These are phyloP conservation scores for Maniola jurtina DNA, from an alignment of 1,140 invertebrate species.

Conservation along the genomic window DNA sequence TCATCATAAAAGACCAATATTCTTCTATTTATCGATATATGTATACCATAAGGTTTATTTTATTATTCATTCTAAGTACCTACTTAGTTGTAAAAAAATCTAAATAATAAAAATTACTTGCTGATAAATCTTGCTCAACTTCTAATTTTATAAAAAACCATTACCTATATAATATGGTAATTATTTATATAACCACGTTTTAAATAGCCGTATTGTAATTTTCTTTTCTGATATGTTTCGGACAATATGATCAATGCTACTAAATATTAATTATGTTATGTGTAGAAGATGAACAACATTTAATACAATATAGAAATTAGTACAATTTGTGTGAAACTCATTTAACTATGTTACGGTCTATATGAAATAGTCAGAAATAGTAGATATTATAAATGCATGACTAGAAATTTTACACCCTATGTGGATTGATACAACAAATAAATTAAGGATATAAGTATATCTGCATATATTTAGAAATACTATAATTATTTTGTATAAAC, in stretches of 20 bases:
- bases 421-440: no score
- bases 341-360: no score
- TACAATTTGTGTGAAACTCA: no score
- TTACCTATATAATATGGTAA: conserved; percentile 16
- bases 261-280: conserved; percentile 7
- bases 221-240: conserved; percentile 50
- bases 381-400: conserved; percentile 26
- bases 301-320: background rate
- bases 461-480: no score
- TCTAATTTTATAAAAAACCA: conserved; percentile 17
- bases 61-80: no score
- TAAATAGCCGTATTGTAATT: conserved; percentile 23
- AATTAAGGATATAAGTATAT: no score
- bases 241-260: conserved; percentile 31
- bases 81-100: background rate
- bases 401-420: background rate
- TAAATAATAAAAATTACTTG: conserved; percentile 15
- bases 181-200: conserved; percentile 16
- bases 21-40: no score
- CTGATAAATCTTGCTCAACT: conserved; percentile 51
- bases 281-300: conserved; percentile 56
- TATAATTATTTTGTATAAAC: no score
- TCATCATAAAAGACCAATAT: no score
- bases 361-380: no score
- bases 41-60: no score